Evolutionary conservation across 2,113 vertebrate species (phyloP).

Genomic region (Perognathus longimembris): DNA sequence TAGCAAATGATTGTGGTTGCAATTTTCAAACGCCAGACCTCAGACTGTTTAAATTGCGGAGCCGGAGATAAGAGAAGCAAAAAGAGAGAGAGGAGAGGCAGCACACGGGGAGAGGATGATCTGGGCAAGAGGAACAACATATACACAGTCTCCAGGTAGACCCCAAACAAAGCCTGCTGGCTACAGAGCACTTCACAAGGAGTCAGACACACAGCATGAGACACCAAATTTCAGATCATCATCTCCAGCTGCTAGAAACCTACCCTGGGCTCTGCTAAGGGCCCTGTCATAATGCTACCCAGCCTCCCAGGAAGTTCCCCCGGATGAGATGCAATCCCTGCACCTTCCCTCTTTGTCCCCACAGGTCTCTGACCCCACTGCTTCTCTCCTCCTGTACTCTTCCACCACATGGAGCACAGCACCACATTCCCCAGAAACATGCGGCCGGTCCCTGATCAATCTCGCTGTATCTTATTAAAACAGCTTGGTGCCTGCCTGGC

Average conservation of each 20-base stretch:
- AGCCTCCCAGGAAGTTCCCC: not conserved
- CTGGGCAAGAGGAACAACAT: not conserved
- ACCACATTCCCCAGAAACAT: not conserved
- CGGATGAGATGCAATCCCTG: not conserved
- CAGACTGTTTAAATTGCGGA: not conserved
- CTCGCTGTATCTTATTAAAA: constrained; percentile 47
- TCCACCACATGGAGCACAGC: rapidly evolving
- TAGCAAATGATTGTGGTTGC: not conserved
- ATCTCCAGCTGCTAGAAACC: not conserved
- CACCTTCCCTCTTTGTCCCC: not conserved
- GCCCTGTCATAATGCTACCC: not conserved
- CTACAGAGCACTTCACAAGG: not conserved
- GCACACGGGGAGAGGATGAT: not conserved
- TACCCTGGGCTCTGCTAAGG: not conserved
- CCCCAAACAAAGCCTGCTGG: not conserved
- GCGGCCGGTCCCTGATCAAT: constrained; percentile 6
- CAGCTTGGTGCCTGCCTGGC: not conserved
- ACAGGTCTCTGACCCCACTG: not conserved
- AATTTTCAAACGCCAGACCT: not conserved
- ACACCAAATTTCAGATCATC: too few species aligned
- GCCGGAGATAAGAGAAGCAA: not conserved
- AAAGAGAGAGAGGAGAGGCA: not conserved
- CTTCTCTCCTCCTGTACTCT: not conserved
- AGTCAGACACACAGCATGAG: not conserved
- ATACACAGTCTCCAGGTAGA: not conserved